Base-by-base conservation (phyloP, 2,113 vertebrate genomes). In the Callaeas wilsoni region DNA sequence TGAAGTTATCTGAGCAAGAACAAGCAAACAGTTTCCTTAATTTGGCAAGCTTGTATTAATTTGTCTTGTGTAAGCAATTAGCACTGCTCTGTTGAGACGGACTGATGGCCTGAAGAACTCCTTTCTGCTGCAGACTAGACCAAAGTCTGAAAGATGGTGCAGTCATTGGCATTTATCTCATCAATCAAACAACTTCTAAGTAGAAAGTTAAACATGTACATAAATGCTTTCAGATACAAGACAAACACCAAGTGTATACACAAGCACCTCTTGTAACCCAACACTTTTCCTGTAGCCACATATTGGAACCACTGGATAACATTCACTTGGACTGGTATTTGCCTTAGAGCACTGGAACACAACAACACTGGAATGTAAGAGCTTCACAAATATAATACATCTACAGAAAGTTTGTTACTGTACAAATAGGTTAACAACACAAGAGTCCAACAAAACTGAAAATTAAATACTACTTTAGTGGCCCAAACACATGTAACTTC, bases 211-310 rank as follows among this genome's bases (percentile, higher is more conserved):
- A 95, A 84, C 73, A 82, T 5, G 29, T 35, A 91, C 32, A 49
- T 44, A 87, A 93, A 91, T 33, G 53, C 77, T 84, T 92, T 85
- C 46, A 79, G 71, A 74, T 53, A 89, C 26, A 71, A 89, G 65
- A 64, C 62, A 87, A 92, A 93, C 65, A 91, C 1, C 22, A 87
- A 93, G 27, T 14, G n/a, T 65, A 65, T 25, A 65, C 21, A 87
- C 41, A 95, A 69, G 46, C 74, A 82, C 44, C 80, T 95, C 89
- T 68, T 75, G 84, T 68, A 96, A 95, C 41, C 56, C 56, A 94
- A 49, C 59, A 44, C 73, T 73, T 68, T n/a, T 94, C 41, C 62
- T 67, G 73, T 68, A 59, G 63, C 50, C 71, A 91, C 55, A 37
- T 18, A 81, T 2, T 69, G 49, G n/a, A 96, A 90, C 44, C 76